A percentile compares a stretch with the other conserved stretches of the same genome.
phyloP scores from a whole-genome alignment of 2,888 invertebrate genomes.

The Troglohyphantes excavatus region DNA sequence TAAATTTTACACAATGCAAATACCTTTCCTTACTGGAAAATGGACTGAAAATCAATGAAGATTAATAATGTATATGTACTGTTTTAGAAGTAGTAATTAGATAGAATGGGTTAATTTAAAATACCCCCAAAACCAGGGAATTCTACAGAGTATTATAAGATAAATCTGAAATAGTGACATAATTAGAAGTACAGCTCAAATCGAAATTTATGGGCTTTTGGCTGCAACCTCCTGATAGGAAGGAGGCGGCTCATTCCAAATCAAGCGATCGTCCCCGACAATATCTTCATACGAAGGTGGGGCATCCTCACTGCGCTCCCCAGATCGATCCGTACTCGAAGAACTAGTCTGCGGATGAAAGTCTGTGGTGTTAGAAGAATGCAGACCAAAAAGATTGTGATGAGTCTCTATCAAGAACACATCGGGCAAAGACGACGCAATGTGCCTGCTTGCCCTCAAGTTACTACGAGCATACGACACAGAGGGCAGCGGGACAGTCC shows the following conservation, averaged over 20 bases:
- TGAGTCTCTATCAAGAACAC: slow-evolving; percentile 75
- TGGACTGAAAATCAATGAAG: no score
- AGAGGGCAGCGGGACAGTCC: slow-evolving; percentile 69
- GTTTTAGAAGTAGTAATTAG: no score
- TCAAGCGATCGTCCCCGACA: slow-evolving; percentile 60
- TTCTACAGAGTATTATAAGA: no score
- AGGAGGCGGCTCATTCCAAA: slow-evolving; percentile 76
- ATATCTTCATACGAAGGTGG: slow-evolving; percentile 76
- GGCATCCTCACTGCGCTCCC: slow-evolving; percentile 60
- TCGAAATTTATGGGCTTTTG: slow-evolving; percentile 54
- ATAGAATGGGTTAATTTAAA: no score
- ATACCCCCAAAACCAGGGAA: no score
- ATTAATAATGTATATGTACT: no score
- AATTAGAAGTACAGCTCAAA: not conserved
- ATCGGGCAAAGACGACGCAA: slow-evolving; percentile 69
- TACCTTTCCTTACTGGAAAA: no score
- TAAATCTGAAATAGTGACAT: not conserved
- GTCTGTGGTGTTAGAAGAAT: slow-evolving; percentile 70
- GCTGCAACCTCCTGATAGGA: slow-evolving; percentile 71
- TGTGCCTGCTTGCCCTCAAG: slow-evolving; percentile 47
- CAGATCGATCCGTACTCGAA: slow-evolving; percentile 52
- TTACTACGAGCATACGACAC: slow-evolving; percentile 67
- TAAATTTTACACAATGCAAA: no score
- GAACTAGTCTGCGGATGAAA: slow-evolving; percentile 60
- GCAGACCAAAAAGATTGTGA: slow-evolving; percentile 62